Conservation (phyloP, 2,113 vertebrate species). For the Toxotes jaculatrix region DNA sequence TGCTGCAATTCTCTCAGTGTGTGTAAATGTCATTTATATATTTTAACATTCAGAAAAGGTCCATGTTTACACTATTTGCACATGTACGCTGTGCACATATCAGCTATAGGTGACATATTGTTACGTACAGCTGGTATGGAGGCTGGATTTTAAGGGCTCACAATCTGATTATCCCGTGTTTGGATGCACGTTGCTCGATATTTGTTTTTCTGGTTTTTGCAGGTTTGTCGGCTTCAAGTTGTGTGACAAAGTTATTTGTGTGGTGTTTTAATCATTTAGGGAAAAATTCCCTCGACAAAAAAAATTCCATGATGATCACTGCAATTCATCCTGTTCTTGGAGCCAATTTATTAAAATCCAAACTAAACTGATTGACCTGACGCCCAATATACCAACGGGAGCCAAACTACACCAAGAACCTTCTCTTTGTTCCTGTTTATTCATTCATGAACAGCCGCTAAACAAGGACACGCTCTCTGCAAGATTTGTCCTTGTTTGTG, state of each 20-base stretch:
- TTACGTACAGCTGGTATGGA: background rate
- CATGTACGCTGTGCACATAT: background rate
- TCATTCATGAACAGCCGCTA: conserved; percentile 70
- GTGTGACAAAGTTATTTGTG: background rate
- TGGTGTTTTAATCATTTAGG: conserved; percentile 22
- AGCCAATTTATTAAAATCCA: conserved; percentile 60
- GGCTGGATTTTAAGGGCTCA: background rate
- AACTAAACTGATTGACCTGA: conserved; percentile 49
- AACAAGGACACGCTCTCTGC: conserved; percentile 64
- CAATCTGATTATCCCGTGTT: conserved; percentile 1
- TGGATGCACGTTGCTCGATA: background rate
- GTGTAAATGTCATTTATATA: background rate
- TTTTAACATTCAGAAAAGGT: background rate
- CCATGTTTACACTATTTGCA: background rate
- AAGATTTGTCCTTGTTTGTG: conserved; percentile 77
- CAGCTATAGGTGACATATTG: background rate
- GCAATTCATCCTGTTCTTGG: conserved; percentile 8
- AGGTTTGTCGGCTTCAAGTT: background rate
- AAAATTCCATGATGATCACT: conserved; percentile 13
- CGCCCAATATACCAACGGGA: background rate
- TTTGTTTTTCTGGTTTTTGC: conserved; percentile 17
- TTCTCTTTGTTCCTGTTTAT: conserved; percentile 67
- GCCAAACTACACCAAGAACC: conserved; percentile 33
- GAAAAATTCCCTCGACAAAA: background rate
- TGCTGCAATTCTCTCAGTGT: background rate